Percentiles rank a stretch among this genome's conserved stretches.
These are phyloP conservation scores for Drosophila mimica DNA, from an alignment of 2,888 invertebrate genomes.

Conservation along the genomic window DNA sequence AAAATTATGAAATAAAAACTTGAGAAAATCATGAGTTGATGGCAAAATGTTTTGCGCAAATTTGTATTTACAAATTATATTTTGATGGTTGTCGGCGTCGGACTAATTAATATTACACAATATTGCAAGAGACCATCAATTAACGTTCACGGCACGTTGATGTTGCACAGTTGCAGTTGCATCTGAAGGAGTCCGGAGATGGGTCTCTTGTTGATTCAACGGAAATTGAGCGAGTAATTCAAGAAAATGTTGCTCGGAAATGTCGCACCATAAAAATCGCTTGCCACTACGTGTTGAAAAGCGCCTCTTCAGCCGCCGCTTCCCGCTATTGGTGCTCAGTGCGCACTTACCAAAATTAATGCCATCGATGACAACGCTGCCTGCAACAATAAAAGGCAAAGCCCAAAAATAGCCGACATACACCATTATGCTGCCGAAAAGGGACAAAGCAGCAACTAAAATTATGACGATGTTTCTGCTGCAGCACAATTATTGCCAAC, in stretches of 20 bases:
- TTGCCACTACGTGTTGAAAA: conserved; percentile 70
- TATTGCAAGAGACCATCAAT: conserved; percentile 59
- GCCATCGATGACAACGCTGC: conserved; percentile 81
- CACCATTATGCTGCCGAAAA: conserved; percentile 58
- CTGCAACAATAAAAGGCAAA: conserved; percentile 72
- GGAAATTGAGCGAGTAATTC: conserved; percentile 83
- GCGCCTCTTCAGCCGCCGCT: conserved; percentile 30
- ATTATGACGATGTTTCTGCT: conserved; percentile 73
- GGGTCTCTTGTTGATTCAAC: conserved; percentile 71
- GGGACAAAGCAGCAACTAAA: conserved; percentile 73
- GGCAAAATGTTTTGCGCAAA: conserved; percentile 29
- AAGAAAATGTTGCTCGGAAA: conserved; percentile 71
- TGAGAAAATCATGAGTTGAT: conserved; percentile 25
- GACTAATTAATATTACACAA: conserved; percentile 71
- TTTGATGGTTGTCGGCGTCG: conserved; percentile 58
- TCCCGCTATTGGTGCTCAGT: conserved; percentile 3
- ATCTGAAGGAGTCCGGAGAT: conserved; percentile 13
- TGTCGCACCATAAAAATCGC: conserved; percentile 76
- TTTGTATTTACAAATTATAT: conserved; percentile 46
- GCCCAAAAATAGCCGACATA: conserved; percentile 58
- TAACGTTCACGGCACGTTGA: conserved; percentile 26
- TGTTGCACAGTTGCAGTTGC: conserved; percentile 17
- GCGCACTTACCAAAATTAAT: conserved; percentile 67
- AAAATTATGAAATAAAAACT: conserved; percentile 63
- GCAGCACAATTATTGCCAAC: conserved; percentile 83